phyloP scores from a whole-genome alignment of 2,113 vertebrate genomes.

The Podiceps cristatus region DNA sequence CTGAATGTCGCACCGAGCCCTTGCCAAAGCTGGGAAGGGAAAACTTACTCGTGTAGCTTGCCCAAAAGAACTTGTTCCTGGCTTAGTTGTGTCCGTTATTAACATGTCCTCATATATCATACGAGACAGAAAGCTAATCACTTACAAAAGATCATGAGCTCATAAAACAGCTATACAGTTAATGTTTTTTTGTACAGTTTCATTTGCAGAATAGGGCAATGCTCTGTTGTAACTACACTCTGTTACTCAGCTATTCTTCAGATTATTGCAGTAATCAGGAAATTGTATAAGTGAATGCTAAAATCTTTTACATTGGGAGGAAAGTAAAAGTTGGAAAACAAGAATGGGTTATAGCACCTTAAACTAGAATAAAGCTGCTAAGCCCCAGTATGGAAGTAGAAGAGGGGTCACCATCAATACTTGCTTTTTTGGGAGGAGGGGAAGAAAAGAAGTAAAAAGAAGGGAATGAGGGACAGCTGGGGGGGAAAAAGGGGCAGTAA shows the following conservation, averaged over 20 bases:
- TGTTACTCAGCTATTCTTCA: not conserved
- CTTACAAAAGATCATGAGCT: not conserved
- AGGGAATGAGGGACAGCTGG: not conserved
- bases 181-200: not conserved
- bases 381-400: not conserved
- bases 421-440: not conserved
- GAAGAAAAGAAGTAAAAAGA: not conserved
- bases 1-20: not conserved
- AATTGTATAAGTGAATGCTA: not conserved
- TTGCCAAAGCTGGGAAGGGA: not conserved
- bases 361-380: not conserved
- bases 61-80: conserved; percentile 22
- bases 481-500: not conserved
- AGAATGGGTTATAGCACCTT: accelerated
- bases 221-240: not conserved
- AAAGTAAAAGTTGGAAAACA: not conserved
- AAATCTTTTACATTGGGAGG: not conserved
- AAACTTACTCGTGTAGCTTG: not conserved
- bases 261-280: not conserved
- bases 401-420: not conserved
- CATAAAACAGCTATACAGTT: not conserved
- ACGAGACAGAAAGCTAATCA: not conserved
- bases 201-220: not conserved
- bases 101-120: not conserved
- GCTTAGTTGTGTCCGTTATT: not conserved